A percentile compares a stretch with the other conserved stretches of the same genome.
Conservation (phyloP, 1,140 invertebrate genomes). For the Amphibalanus amphitrite region DNA sequence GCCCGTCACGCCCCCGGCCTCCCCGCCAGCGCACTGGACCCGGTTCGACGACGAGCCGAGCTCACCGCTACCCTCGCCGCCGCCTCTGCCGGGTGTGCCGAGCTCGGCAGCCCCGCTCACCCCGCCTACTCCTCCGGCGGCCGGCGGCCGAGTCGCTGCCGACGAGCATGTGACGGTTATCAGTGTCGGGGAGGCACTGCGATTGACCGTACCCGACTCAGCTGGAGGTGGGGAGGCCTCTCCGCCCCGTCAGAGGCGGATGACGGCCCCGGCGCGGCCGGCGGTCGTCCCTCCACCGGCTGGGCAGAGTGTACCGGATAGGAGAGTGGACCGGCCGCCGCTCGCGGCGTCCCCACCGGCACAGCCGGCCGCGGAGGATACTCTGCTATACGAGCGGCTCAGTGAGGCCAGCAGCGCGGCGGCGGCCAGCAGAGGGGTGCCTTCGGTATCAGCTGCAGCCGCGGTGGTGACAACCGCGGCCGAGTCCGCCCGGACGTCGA, state of each 20-base stretch:
- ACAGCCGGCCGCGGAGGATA: slow-evolving; percentile 10
- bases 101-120: no score
- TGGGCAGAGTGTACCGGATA: background rate
- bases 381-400: slow-evolving; percentile 17
- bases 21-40: background rate
- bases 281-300: background rate
- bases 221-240: no score
- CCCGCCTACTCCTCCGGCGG: no score
- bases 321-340: background rate
- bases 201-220: slow-evolving; percentile 6
- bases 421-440: slow-evolving; percentile 4
- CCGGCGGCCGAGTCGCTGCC: background rate
- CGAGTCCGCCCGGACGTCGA: no score
- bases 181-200: slow-evolving; percentile 14
- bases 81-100: background rate
- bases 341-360: slow-evolving; percentile 2
- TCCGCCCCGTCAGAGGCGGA: slow-evolving; percentile 11
- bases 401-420: slow-evolving; percentile 13
- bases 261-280: background rate
- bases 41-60: background rate
- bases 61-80: background rate
- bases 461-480: no score
- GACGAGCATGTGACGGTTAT: slow-evolving; percentile 18
- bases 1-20: background rate
- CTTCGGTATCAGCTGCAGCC: slow-evolving; percentile 6